Evolutionary conservation across 2,797 vertebrate genomes (phyloP), one percentile per base, ranked within the genome.

Genomic region (Crenichthys baileyi): DNA sequence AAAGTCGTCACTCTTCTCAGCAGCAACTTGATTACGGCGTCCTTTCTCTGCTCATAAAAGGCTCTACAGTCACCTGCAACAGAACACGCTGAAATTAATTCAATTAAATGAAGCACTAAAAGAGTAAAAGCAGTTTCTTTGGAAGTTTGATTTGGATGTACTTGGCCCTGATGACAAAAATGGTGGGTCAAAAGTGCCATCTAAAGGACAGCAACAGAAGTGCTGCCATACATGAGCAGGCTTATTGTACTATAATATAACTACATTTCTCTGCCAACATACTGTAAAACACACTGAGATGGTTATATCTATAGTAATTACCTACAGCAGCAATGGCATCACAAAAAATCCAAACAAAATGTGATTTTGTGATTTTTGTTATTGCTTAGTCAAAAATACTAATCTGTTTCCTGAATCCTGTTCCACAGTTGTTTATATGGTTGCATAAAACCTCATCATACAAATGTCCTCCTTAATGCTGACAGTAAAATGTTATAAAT

Each of bases 1-100:
- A 82, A 91, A 89, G 86, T 89, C 74, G 85, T 87, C 85, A 72
- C 80, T 92, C 88, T 85, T 88, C 88, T 79, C 93, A 89, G 90
- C 85, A 3, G 90, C 63, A 71, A 82, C 87, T 88, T 89, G 82
- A 93, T 93, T 88, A 88, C 72, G 22, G 80, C 51, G 1, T 71
- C 70, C 39, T 39, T 58, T 84, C 78, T 82, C 31, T 71, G 76
- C 86, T 90, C 81, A 81, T 86, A 78, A 88, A 84, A 81, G 72
- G 20, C 39, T 82, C 68, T 36, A 56, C 76, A 53, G 76, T 83
- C 85, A 93, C 90, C 91, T 92, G 91, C 74, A 88, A 83, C 72
- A 77, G 71, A 72, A 46, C 58, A 82, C 76, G 51, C 8, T 51
- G 60, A 85, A 87, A 86, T 67, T 0, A 55, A 79, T 86, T 87